Evolutionary conservation across 2,888 invertebrate species (phyloP).

Genomic region (Epistrophe eligans): DNA sequence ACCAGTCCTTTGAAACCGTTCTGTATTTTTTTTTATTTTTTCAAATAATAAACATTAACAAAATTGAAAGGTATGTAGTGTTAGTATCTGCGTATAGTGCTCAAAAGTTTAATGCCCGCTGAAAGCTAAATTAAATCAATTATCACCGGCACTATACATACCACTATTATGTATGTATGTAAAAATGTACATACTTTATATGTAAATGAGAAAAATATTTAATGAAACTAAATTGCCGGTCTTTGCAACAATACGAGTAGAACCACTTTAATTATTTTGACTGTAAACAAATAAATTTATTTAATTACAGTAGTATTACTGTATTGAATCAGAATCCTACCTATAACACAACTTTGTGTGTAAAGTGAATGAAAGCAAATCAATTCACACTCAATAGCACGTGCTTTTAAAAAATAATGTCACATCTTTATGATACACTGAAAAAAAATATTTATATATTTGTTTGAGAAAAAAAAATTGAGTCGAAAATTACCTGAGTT

Average conservation of each 20-base stretch:
- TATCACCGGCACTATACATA: not conserved
- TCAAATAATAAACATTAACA: no score
- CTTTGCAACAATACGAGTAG: not conserved
- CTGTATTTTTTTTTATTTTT: not conserved
- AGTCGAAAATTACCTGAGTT: no score
- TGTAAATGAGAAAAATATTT: not conserved
- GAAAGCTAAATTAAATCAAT: not conserved
- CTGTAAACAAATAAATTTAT: conserved; percentile 4
- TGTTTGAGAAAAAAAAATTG: no score
- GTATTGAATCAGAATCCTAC: not conserved
- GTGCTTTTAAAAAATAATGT: not conserved
- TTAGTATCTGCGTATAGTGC: no score
- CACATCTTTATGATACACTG: not conserved
- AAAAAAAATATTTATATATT: not conserved
- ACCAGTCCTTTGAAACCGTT: not conserved
- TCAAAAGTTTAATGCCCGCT: not conserved
- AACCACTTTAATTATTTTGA: not conserved
- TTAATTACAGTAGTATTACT: not conserved
- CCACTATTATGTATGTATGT: no score
- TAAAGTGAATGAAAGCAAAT: not conserved
- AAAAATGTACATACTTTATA: no score
- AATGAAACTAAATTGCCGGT: not conserved
- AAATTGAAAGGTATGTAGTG: no score
- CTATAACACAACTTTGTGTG: not conserved
- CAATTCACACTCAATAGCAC: conserved; percentile 3